Evolutionary conservation across 2,113 vertebrate species (phyloP), one percentile per base, ranked within the genome.

Genomic region (Sorex fumeus): DNA sequence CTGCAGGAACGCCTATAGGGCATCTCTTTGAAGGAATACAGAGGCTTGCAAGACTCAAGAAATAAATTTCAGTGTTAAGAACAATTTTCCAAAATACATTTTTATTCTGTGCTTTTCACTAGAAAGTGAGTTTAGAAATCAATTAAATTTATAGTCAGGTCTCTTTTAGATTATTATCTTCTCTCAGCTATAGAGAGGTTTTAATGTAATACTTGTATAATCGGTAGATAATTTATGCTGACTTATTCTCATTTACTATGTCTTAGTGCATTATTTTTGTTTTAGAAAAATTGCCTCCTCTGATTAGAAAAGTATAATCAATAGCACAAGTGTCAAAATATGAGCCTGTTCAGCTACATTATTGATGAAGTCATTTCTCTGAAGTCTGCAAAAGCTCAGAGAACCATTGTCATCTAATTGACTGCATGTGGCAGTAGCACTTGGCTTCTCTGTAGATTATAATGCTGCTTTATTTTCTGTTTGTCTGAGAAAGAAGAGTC

Each of bases 1-100:
- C n/a, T n/a, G n/a, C n/a, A n/a, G n/a, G n/a, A n/a, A n/a, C n/a
- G n/a, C n/a, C n/a, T 47, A 47, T 47, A 47, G 53, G 19, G 19
- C 18, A 60, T 60, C 18, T 60, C 57, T 19, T 60, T 60, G 57
- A 60, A 60, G 57, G 57, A 60, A 60, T 21, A 60, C 18, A 60
- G 18, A 23, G 53, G 8, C 19, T 21, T 60, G 18, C 57, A 60
- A 60, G 57, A 21, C 57, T 60, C 80, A 70, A 53, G 62, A 81
- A 84, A n/a, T 40, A 32, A 90, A 32, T 84, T 83, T 62, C 36
- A 77, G 30, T 87, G 74, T 28, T 62, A 53, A 82, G n/a, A 86
- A 18, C 2, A 28, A 18, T 67, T 9, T 34, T 86, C 64, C 60
- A 4, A 66, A 67, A 4, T 74, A 1, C 69, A 82, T 83, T 82